These are phyloP conservation scores for Myripristis murdjan DNA, from an alignment of 2,797 vertebrate genomes.

Conservation along the genomic window DNA sequence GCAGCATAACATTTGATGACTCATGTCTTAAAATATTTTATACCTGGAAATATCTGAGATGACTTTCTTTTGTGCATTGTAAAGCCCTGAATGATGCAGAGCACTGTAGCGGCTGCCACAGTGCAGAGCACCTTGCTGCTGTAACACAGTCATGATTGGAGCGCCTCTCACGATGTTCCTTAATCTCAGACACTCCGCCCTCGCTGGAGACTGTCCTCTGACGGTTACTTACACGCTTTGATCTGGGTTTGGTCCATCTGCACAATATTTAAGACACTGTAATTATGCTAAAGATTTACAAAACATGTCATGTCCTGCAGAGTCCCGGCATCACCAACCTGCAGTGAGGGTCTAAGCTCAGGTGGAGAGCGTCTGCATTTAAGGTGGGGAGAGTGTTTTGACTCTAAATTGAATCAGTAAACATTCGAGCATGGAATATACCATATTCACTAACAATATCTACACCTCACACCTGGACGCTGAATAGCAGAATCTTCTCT, in stretches of 20 bases:
- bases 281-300: conserved; percentile 78
- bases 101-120: conserved; percentile 29
- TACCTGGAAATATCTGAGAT: conserved; percentile 19
- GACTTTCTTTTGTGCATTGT: not conserved
- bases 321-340: conserved; percentile 20
- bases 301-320: conserved; percentile 33
- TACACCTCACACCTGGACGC: conserved; percentile 11
- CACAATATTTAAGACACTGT: conserved; percentile 75
- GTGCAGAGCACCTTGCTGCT: not conserved
- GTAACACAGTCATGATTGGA: conserved; percentile 17
- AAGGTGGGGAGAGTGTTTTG: conserved; percentile 33
- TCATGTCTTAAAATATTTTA: conserved; percentile 43
- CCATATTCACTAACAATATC: conserved; percentile 12
- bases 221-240: conserved; percentile 81
- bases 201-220: conserved; percentile 68
- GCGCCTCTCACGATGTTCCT: conserved; percentile 45
- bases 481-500: conserved; percentile 24
- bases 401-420: conserved; percentile 39
- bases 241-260: conserved; percentile 80
- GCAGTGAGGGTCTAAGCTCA: conserved; percentile 1
- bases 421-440: conserved; percentile 6
- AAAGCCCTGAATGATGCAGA: conserved; percentile 2
- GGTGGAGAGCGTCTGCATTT: conserved; percentile 21
- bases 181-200: conserved; percentile 70
- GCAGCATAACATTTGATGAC: conserved; percentile 44